Evolutionary conservation across 2,113 vertebrate species (phyloP).

Genomic region (Corythornis vintsioides): DNA sequence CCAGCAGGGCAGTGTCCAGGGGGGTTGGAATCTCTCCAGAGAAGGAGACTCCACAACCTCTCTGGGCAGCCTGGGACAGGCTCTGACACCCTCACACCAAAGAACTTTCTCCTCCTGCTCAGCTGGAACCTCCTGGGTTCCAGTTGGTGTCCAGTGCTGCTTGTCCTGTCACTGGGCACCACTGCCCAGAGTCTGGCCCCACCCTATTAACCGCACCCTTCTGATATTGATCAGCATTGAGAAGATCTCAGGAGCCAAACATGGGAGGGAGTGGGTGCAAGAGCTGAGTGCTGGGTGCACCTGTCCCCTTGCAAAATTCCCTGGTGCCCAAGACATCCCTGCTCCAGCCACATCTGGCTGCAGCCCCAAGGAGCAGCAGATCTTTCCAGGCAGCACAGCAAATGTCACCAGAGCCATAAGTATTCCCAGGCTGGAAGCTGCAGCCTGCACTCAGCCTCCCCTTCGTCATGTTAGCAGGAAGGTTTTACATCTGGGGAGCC

Average conservation of each 20-base stretch:
- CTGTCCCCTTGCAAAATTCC: neutral
- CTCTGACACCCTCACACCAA: no score
- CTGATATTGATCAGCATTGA: no score
- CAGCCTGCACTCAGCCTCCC: neutral
- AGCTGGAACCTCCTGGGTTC: neutral
- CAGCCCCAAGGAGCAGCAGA: accelerated
- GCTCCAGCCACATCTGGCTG: neutral
- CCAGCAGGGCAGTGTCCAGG: neutral
- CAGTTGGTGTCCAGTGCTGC: no score
- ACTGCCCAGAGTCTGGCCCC: no score
- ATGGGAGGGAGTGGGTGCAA: neutral
- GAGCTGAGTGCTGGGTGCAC: neutral
- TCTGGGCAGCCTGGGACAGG: no score
- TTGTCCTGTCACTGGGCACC: neutral
- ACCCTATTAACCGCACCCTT: no score
- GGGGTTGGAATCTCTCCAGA: neutral
- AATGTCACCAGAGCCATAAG: neutral
- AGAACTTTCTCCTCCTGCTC: no score
- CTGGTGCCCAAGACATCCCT: accelerated
- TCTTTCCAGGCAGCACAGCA: neutral
- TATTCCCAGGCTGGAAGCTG: neutral
- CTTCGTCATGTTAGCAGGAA: neutral
- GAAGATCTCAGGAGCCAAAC: neutral
- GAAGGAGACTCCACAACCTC: no score
- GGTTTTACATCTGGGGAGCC: neutral